Evolutionary conservation across 2,888 invertebrate species (phyloP).

Genomic region (Aphrophora alni): DNA sequence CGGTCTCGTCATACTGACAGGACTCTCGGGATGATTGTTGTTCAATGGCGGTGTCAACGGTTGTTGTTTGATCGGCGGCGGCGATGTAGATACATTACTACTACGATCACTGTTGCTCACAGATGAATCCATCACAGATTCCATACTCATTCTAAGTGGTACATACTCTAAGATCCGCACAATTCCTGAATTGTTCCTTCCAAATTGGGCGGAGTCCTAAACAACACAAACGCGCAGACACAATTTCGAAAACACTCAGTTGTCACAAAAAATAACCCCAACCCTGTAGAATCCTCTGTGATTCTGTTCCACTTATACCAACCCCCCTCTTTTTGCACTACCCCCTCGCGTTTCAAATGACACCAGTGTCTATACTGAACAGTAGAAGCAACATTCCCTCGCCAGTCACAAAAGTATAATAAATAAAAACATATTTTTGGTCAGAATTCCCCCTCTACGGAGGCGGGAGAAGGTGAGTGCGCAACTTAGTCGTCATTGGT

Average conservation of each 20-base stretch:
- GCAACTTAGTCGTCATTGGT: constrained; percentile 47
- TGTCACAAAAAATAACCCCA: background rate
- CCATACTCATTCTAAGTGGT: constrained; percentile 58
- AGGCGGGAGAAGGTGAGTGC: constrained; percentile 51
- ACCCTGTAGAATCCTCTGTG: constrained; percentile 9
- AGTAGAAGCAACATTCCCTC: constrained; percentile 32
- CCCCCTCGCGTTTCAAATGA: constrained; percentile 35
- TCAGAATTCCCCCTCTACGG: constrained; percentile 51
- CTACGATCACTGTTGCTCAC: constrained; percentile 64
- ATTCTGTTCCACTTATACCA: constrained; percentile 21
- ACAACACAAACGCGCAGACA: constrained; percentile 46
- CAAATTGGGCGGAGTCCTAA: constrained; percentile 37
- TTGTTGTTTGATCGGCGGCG: constrained; percentile 53
- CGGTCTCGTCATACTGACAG: constrained; percentile 57
- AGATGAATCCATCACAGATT: constrained; percentile 65
- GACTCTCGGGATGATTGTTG: constrained; percentile 34
- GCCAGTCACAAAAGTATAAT: constrained; percentile 41
- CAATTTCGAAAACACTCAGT: constrained; percentile 41
- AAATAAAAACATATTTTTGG: constrained; percentile 41
- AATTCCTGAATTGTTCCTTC: constrained; percentile 26
- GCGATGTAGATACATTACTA: constrained; percentile 63
- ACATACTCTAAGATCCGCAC: constrained; percentile 44
- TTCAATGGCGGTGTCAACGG: constrained; percentile 30
- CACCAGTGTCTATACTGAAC: constrained; percentile 33
- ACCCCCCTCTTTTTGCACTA: constrained; percentile 25